Base-by-base conservation (phyloP, 2,113 vertebrate genomes). In the Anthoscopus minutus region DNA sequence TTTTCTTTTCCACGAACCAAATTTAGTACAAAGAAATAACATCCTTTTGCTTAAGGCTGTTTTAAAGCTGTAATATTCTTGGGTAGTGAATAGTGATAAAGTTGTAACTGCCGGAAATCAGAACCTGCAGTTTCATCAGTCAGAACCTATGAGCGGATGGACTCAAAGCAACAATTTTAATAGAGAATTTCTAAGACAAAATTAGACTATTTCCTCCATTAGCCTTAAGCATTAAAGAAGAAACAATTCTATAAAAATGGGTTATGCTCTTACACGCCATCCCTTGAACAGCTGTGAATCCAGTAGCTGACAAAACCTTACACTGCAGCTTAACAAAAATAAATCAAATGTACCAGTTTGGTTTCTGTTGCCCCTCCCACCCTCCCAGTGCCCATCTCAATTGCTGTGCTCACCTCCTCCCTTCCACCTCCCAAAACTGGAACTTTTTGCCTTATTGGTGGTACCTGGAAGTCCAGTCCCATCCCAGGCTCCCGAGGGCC, bases 41-140 rank as follows among this genome's bases (percentile, higher is more conserved):
- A 96, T 97, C 97, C 97, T 97, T 97, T 97, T 94, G 97, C 97
- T 97, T 97, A 97, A 97, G 98, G 96, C 97, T 97, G 92, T 97
- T 97, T 96, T 97, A 98, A 98, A 97, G 97, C 97, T 97, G 96
- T 85, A 94, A 97, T 96, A 92, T 94, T 96, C 94, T 88, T 81
- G 95, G 97, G 95, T 94, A 86, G n/a, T 76, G 89, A 96, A 97
- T 80, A 96, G 96, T 80, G 71, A 97, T 92, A 89, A 89, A 83
- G 89, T 88, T 93, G 9, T 69, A 96, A 94, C 94, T 83, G 95
- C 94, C 16, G 70, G 92, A 94, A 93, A 94, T 93, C 96, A 84
- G 67, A 95, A 92, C 86, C 79, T 88, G 93, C 94, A 65, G 74
- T 94, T 96, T 85, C 91, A 87, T 91, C 65, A 91, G 93, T 89